Evolutionary conservation across 2,888 invertebrate species (phyloP).

Genomic region (Drosophila infuscata): DNA sequence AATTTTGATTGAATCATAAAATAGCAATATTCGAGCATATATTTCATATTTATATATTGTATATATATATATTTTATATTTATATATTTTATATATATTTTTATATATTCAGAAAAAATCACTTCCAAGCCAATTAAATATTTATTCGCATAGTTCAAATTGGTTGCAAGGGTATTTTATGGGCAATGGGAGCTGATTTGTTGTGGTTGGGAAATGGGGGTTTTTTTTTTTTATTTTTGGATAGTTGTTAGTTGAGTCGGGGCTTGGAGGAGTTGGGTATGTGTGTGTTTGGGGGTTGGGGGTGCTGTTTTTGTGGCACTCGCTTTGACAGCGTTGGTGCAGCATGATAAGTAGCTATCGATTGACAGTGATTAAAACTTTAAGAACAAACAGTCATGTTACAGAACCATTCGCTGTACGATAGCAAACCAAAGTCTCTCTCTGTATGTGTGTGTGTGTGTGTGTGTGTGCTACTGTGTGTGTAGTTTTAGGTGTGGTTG

Average conservation of each 20-base stretch:
- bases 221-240: not conserved
- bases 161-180: not conserved
- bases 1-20: too few species aligned
- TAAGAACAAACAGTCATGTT: constrained; percentile 79
- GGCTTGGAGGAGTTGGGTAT: not conserved
- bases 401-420: constrained; percentile 47
- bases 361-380: constrained; percentile 80
- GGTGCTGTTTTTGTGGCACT: not conserved
- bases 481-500: constrained; percentile 5
- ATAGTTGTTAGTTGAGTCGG: not conserved
- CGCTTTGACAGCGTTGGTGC: constrained; percentile 48
- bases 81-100: too few species aligned
- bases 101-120: not conserved
- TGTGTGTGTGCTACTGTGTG: not conserved
- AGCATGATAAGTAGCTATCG: constrained; percentile 80
- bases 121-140: not conserved
- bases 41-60: too few species aligned
- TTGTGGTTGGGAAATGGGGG: not conserved
- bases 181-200: not conserved
- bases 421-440: constrained; percentile 9
- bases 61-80: too few species aligned
- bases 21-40: too few species aligned
- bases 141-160: not conserved
- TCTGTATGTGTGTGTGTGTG: not conserved
- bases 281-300: not conserved